Percentiles rank a stretch among this genome's conserved stretches.
These are phyloP conservation scores for Druon quercuslanigerum DNA, from an alignment of 1,140 invertebrate species.

Conservation along the genomic window DNA sequence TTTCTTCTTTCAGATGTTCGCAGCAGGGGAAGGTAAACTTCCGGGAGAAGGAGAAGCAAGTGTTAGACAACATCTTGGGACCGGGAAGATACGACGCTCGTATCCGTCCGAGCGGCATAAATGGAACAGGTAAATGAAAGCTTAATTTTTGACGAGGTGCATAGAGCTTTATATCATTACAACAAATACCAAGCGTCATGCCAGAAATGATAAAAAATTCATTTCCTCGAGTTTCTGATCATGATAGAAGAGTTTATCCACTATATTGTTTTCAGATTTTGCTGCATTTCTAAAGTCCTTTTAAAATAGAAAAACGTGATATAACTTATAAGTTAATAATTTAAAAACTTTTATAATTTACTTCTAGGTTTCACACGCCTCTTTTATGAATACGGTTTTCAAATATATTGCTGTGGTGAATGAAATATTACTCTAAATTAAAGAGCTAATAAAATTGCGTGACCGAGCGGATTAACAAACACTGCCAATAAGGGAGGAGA, in stretches of 20 bases:
- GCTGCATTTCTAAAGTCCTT: no score
- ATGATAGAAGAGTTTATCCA: background rate
- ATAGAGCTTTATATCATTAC: slow-evolving; percentile 32
- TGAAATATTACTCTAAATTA: background rate
- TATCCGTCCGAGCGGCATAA: slow-evolving; percentile 93
- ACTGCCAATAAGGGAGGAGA: background rate
- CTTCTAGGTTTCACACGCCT: no score
- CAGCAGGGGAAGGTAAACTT: slow-evolving; percentile 83
- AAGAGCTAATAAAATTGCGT: background rate
- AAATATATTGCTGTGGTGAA: background rate
- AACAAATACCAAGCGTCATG: slow-evolving; percentile 29
- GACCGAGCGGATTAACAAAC: background rate
- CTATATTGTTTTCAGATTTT: background rate
- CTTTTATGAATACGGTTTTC: background rate
- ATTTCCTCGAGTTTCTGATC: slow-evolving; percentile 9
- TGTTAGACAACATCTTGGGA: slow-evolving; percentile 93
- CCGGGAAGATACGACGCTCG: slow-evolving; percentile 93
- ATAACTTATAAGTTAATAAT: no score
- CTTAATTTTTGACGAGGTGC: background rate
- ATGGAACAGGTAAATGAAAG: slow-evolving; percentile 88
- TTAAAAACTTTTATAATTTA: no score
- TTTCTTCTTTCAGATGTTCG: slow-evolving; percentile 66
- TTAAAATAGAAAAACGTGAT: no score
- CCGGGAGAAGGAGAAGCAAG: slow-evolving; percentile 94
- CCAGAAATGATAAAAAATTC: slow-evolving; percentile 30